Evolutionary conservation across 2,113 vertebrate genomes (phyloP).

Genomic region (Phyllopteryx taeniolatus): DNA sequence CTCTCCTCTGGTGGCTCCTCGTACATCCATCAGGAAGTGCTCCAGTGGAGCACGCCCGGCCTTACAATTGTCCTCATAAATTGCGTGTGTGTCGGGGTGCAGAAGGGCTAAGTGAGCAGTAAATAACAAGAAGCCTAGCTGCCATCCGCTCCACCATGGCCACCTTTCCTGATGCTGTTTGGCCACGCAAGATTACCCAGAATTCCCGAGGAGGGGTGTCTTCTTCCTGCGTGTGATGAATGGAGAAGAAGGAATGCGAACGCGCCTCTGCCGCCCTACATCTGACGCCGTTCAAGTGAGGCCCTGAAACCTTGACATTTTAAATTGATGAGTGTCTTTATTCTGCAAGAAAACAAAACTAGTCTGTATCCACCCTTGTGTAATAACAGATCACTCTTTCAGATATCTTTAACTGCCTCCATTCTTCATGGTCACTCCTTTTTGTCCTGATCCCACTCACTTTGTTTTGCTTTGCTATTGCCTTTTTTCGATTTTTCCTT

Average conservation of each 20-base stretch:
- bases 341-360: conserved; percentile 64
- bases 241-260: conserved; percentile 43
- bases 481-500: conserved; percentile 53
- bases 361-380: conserved; percentile 70
- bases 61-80: conserved; percentile 82
- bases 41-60: conserved; percentile 68
- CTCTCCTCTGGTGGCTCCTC: conserved; percentile 35
- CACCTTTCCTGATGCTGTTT: conserved; percentile 52
- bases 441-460: conserved; percentile 56
- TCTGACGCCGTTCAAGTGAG: conserved; percentile 57
- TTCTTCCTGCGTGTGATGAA: conserved; percentile 68
- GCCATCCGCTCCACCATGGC: conserved; percentile 51
- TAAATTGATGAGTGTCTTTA: conserved; percentile 81
- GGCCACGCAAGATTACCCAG: conserved; percentile 76
- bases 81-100: conserved; percentile 72
- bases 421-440: conserved; percentile 70
- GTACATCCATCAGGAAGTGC: conserved; percentile 74
- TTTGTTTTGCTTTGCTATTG: conserved; percentile 44
- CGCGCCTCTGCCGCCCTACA: conserved; percentile 31
- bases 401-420: conserved; percentile 74
- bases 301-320: conserved; percentile 61
- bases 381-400: conserved; percentile 71
- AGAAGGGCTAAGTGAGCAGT: conserved; percentile 78
- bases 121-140: conserved; percentile 77
- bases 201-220: conserved; percentile 63